phyloP scores from a whole-genome alignment of 2,888 invertebrate species.

The Acanthopleura granulata region DNA sequence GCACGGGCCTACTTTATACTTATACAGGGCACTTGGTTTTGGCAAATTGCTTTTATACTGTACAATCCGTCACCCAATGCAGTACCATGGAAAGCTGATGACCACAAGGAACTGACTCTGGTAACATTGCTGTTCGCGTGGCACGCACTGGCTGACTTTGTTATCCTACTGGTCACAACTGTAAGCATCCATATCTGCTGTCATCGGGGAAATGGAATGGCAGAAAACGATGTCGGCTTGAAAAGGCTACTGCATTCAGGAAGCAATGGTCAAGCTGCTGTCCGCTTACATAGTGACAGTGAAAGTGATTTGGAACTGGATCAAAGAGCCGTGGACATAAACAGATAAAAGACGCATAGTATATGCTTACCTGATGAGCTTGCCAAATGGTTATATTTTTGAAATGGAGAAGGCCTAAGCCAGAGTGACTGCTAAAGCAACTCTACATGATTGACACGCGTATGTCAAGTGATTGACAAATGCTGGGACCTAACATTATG shows the following conservation, averaged over 20 bases:
- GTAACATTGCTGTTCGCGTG: conserved; percentile 69
- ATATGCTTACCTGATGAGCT: no score
- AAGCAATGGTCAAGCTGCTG: conserved; percentile 50
- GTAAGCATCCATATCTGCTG: conserved; percentile 44
- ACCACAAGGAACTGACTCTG: conserved; percentile 70
- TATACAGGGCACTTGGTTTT: conserved; percentile 74
- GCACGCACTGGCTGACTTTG: conserved; percentile 58
- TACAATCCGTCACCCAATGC: conserved; percentile 69
- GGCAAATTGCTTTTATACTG: conserved; percentile 72
- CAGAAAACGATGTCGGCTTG: conserved; percentile 43
- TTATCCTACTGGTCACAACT: conserved; percentile 54
- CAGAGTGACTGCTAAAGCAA: no score
- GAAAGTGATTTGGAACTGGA: conserved; percentile 50
- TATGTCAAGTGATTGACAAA: no score
- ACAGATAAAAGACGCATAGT: no score
- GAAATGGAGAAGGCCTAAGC: no score
- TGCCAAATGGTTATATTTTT: no score
- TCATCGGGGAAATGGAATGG: conserved; percentile 34
- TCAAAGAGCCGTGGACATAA: conserved; percentile 24
- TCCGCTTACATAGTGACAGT: conserved; percentile 50
- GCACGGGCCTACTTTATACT: conserved; percentile 68
- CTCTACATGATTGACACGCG: no score
- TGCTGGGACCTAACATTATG: no score
- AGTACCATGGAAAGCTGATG: conserved; percentile 63
- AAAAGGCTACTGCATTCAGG: conserved; percentile 49